phyloP scores from a whole-genome alignment of 2,113 vertebrate genomes.

The Toxotes jaculatrix region DNA sequence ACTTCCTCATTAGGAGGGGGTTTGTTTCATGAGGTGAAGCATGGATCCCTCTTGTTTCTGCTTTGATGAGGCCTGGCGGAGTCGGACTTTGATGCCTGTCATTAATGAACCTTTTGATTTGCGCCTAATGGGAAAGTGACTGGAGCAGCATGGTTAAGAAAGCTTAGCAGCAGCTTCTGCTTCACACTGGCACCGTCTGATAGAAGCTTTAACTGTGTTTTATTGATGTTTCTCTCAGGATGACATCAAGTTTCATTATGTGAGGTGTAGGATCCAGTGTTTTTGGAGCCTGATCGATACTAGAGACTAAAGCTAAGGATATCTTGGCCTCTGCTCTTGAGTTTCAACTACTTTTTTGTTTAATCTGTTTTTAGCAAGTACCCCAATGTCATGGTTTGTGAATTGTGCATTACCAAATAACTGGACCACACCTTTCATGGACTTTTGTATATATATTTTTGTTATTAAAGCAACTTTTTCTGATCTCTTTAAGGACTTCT shows the following conservation, averaged over 20 bases:
- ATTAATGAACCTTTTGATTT: constrained; percentile 33
- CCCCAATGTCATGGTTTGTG: neutral
- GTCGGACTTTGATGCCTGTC: constrained; percentile 40
- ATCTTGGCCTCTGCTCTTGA: neutral
- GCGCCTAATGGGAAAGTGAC: neutral
- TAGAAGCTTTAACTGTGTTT: constrained; percentile 10
- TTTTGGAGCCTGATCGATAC: neutral
- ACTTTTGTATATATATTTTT: too few relatives aligned
- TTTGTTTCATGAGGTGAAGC: constrained; percentile 26
- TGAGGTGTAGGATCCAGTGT: neutral
- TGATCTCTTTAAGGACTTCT: too few relatives aligned
- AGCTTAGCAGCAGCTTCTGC: neutral
- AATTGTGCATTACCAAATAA: neutral
- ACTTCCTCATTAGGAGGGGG: constrained; percentile 40
- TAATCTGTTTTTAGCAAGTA: neutral
- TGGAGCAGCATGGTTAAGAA: neutral
- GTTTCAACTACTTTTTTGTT: neutral
- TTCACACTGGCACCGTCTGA: neutral
- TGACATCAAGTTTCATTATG: too few relatives aligned
- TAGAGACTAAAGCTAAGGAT: neutral
- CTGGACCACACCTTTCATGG: too few relatives aligned
- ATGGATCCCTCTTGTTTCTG: constrained; percentile 30
- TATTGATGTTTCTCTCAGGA: neutral
- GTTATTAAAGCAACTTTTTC: too few relatives aligned
- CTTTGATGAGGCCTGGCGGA: constrained; percentile 29